Conservation (phyloP, 2,113 vertebrate genomes). For the Semicossyphus pulcher region DNA sequence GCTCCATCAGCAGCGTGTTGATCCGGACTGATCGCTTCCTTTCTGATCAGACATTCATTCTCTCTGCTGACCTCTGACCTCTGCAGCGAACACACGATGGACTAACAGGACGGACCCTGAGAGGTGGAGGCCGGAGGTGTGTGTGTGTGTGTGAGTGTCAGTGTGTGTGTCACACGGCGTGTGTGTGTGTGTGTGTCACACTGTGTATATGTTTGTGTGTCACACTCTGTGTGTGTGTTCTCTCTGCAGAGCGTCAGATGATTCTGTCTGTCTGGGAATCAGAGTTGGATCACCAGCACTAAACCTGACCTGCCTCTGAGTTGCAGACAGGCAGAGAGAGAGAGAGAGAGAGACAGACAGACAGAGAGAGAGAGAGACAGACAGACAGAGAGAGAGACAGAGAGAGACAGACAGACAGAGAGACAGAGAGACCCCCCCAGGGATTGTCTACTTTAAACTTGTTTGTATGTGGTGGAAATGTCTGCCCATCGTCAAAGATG, state of each 20-base stretch:
- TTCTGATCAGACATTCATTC: conserved; percentile 45
- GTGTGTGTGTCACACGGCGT: background rate
- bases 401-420: too few relatives aligned
- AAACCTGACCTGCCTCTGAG: background rate
- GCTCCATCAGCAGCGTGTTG: conserved; percentile 15
- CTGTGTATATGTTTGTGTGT: background rate
- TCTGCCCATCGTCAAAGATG: background rate
- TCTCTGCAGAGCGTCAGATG: background rate
- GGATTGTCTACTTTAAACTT: too few relatives aligned
- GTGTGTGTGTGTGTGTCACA: background rate
- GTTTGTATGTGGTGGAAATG: too few relatives aligned
- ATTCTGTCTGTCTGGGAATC: background rate
- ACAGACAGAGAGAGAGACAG: too few relatives aligned
- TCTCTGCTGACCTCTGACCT: conserved; percentile 23
- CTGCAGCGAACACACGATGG: background rate
- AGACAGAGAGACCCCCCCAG: too few relatives aligned
- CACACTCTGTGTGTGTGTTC: background rate
- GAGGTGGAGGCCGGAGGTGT: conserved; percentile 5
- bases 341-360: background rate
- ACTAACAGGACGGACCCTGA: background rate
- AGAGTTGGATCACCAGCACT: background rate
- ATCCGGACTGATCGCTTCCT: conserved; percentile 44
- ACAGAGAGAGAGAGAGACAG: background rate
- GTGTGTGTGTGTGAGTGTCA: background rate
- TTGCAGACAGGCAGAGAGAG: background rate